Evolutionary conservation across 2,113 vertebrate species (phyloP).

Genomic region (Pseudois nayaur): DNA sequence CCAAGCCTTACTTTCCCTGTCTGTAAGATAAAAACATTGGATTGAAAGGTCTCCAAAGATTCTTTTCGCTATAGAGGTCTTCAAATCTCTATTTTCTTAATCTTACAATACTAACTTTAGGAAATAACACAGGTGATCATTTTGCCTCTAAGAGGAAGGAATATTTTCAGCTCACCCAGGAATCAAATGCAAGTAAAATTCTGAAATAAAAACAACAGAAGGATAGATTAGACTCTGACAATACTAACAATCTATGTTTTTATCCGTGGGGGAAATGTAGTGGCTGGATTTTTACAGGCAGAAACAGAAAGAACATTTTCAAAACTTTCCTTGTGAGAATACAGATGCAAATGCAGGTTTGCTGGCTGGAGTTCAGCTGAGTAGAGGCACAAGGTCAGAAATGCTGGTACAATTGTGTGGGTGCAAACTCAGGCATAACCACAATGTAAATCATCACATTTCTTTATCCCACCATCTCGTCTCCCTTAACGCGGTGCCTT

Average conservation of each 20-base stretch:
- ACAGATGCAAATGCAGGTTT: slow-evolving; percentile 41
- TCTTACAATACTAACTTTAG: background rate
- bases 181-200: slow-evolving; percentile 34
- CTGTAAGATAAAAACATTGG: background rate
- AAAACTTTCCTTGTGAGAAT: slow-evolving; percentile 35
- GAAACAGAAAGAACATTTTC: slow-evolving; percentile 53
- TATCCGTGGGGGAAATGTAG: slow-evolving; percentile 10
- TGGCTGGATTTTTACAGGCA: slow-evolving; percentile 21
- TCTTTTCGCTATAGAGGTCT: background rate
- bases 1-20: background rate
- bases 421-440: background rate
- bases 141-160: background rate
- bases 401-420: background rate
- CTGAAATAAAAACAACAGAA: slow-evolving; percentile 39
- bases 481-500: background rate
- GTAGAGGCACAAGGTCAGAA: background rate
- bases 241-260: slow-evolving; percentile 41
- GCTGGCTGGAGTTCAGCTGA: background rate
- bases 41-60: background rate
- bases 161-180: background rate
- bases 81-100: background rate
- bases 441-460: background rate
- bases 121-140: background rate
- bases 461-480: background rate
- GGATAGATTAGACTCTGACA: background rate